These are phyloP conservation scores for Rhabdomys pumilio DNA, from an alignment of 2,797 vertebrate genomes.

Conservation along the genomic window DNA sequence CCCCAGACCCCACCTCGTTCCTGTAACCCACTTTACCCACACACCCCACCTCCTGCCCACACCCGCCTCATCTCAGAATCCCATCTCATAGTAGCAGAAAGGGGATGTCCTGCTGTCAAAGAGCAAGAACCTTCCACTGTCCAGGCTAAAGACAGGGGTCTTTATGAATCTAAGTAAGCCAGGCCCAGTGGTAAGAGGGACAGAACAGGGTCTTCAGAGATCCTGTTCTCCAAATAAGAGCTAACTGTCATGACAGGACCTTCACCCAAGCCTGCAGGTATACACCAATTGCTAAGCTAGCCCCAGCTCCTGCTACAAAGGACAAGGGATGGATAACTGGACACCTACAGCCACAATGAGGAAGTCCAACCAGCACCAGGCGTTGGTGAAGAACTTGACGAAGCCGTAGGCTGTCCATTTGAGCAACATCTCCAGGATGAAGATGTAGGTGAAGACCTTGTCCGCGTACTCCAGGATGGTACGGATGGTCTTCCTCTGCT, in stretches of 20 bases:
- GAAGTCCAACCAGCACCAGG: slow-evolving; percentile 99
- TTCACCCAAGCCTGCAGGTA: background rate
- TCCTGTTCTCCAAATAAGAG: slow-evolving; percentile 1
- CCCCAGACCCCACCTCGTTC: background rate
- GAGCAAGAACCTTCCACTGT: background rate
- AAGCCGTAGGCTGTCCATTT: slow-evolving; percentile 99
- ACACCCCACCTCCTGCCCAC: background rate
- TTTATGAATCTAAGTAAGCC: slow-evolving; percentile 29
- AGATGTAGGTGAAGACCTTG: slow-evolving; percentile 99
- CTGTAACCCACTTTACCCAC: background rate
- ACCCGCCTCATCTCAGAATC: background rate
- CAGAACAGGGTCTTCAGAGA: background rate
- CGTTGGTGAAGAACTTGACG: slow-evolving; percentile 99
- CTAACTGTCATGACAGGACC: background rate
- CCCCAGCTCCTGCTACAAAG: slow-evolving; percentile 55
- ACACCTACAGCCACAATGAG: slow-evolving; percentile 99
- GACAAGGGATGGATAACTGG: slow-evolving; percentile 80
- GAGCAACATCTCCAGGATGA: slow-evolving; percentile 99
- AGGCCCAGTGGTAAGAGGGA: background rate
- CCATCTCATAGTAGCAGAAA: background rate
- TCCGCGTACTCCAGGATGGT: slow-evolving; percentile 98
- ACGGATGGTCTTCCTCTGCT: slow-evolving; percentile 96
- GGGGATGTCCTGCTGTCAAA: background rate
- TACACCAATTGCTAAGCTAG: background rate
- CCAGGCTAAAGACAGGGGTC: background rate